These are phyloP conservation scores for Carduelis carduelis DNA, from an alignment of 2,797 vertebrate genomes.

Conservation along the genomic window DNA sequence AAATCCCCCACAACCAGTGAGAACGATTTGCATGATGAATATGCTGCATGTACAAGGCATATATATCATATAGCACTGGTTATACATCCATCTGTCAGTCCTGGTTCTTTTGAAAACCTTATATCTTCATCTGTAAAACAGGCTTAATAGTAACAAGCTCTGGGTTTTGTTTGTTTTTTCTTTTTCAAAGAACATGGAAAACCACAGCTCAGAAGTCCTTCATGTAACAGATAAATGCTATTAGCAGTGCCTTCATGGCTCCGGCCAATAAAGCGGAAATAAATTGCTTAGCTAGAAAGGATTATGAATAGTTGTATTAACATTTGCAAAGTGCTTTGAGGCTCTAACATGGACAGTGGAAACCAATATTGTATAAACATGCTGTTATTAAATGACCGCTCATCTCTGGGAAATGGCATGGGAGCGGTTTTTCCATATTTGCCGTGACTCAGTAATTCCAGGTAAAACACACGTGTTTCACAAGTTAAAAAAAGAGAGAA, in stretches of 20 bases:
- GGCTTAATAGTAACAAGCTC: not conserved
- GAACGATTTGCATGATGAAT: rapidly evolving
- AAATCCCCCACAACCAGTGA: not conserved
- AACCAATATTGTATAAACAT: slow-evolving; percentile 35
- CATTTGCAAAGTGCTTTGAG: not conserved
- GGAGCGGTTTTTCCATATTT: slow-evolving; percentile 55
- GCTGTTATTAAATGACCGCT: slow-evolving; percentile 40
- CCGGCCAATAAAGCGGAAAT: not conserved
- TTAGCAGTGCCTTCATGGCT: not conserved
- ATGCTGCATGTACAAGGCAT: not conserved
- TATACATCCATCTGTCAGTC: not conserved
- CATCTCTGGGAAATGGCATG: slow-evolving; percentile 56
- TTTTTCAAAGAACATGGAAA: not conserved
- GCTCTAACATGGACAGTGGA: not conserved
- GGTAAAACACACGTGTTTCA: slow-evolving; percentile 34
- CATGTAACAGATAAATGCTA: not conserved
- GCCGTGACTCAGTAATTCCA: slow-evolving; percentile 62
- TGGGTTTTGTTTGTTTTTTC: not conserved
- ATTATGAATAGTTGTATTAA: slow-evolving; percentile 26
- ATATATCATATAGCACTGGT: not conserved
- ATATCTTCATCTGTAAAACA: not conserved
- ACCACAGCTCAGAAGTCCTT: not conserved
- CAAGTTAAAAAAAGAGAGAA: slow-evolving; percentile 47
- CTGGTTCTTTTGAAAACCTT: not conserved
- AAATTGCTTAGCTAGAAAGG: not conserved